These are phyloP conservation scores for Sorex maritimensis DNA, from an alignment of 2,797 vertebrate species.

Conservation along the genomic window DNA sequence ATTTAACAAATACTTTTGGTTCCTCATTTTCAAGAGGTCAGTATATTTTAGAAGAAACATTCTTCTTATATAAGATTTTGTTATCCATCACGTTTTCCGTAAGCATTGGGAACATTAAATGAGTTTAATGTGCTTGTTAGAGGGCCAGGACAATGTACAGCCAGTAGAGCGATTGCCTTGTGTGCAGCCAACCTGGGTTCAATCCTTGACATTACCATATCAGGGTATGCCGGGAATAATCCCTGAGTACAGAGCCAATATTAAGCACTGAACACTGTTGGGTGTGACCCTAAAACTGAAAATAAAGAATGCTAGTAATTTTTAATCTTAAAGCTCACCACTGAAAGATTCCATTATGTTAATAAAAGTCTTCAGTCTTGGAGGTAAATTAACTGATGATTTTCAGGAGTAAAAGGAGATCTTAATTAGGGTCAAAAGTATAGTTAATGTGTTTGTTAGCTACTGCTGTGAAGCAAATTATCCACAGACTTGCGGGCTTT, in stretches of 20 bases:
- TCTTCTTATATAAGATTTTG: constrained; percentile 9
- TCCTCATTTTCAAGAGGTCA: neutral
- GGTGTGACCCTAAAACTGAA: neutral
- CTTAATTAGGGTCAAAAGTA: neutral
- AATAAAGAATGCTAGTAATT: neutral
- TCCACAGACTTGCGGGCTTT: neutral
- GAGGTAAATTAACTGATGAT: neutral
- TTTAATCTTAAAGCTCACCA: neutral
- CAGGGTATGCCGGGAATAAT: too few species aligned
- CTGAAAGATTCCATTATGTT: neutral
- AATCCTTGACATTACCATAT: too few species aligned
- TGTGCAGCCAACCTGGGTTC: too few species aligned
- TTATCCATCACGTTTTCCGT: neutral
- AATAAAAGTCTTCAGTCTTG: neutral
- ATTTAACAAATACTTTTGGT: neutral
- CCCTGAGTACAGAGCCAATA: too few species aligned
- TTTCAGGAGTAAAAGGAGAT: constrained; percentile 1
- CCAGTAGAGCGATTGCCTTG: too few species aligned
- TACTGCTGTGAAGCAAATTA: neutral
- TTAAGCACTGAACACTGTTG: too few species aligned
- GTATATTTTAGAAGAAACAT: neutral
- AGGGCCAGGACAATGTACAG: neutral
- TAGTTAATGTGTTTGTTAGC: neutral
- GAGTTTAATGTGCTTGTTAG: too few species aligned
- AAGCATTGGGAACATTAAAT: neutral